These are phyloP conservation scores for Accipiter cooperii DNA, from an alignment of 2,113 vertebrate species.

Conservation along the genomic window DNA sequence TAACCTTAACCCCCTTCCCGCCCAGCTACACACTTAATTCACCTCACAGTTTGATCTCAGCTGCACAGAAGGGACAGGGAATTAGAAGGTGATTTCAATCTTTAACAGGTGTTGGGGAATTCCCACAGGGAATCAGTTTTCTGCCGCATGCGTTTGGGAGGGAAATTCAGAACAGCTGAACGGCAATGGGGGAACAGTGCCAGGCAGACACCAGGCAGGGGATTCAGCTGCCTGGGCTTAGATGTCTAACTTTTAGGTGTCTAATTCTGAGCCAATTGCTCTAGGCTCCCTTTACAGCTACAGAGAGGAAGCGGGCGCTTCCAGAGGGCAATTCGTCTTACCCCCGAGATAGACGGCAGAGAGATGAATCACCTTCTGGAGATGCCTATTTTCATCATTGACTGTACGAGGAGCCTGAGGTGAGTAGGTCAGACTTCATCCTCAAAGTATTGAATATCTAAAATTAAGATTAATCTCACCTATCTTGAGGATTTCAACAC, in stretches of 20 bases:
- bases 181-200: neutral
- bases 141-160: neutral
- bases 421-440: slow-evolving; percentile 5
- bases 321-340: slow-evolving; percentile 30
- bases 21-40: neutral
- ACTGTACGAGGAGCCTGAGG: neutral
- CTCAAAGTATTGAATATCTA: neutral
- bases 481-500: neutral
- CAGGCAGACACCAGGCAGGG: slow-evolving; percentile 12
- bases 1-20: neutral
- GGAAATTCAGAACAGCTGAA: slow-evolving; percentile 7
- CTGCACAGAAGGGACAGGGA: neutral
- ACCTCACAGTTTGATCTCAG: neutral
- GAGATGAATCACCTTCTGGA: slow-evolving; percentile 22
- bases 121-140: neutral
- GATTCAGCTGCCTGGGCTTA: neutral
- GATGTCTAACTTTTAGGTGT: neutral
- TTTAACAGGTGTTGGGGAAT: neutral
- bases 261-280: slow-evolving; percentile 25
- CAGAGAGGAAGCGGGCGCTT: neutral
- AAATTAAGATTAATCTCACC: slow-evolving; percentile 24
- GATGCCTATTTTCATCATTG: neutral
- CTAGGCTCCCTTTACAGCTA: slow-evolving; percentile 24
- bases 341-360: neutral
- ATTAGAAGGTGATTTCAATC: neutral